phyloP scores from a whole-genome alignment of 2,888 invertebrate species.

The Ochropleura plecta region DNA sequence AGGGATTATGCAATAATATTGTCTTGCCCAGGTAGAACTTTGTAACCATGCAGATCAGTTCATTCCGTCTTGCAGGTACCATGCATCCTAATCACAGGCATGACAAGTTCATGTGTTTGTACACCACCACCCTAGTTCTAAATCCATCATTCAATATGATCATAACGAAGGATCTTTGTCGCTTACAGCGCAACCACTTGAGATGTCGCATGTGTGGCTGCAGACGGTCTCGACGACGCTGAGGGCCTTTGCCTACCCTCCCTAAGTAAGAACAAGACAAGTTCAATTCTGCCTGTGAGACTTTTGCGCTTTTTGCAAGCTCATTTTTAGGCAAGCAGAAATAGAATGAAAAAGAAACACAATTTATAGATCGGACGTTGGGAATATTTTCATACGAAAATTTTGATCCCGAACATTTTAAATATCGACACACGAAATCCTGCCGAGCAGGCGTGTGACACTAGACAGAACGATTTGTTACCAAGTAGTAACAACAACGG shows the following conservation, averaged over 20 bases:
- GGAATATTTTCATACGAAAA: too few species aligned
- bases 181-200: constrained; percentile 60
- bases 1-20: background rate
- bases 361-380: too few species aligned
- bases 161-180: constrained; percentile 25
- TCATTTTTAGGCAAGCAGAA: background rate
- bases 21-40: constrained; percentile 14
- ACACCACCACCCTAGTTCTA: constrained; percentile 47
- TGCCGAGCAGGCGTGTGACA: too few species aligned
- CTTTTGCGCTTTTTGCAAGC: background rate
- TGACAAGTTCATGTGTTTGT: background rate
- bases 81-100: constrained; percentile 47
- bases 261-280: constrained; percentile 52
- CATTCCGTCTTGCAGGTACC: constrained; percentile 22
- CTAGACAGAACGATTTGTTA: too few species aligned
- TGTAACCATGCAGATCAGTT: constrained; percentile 39
- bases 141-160: constrained; percentile 31
- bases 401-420: too few species aligned
- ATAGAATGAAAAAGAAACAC: too few species aligned
- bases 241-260: constrained; percentile 56
- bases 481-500: too few species aligned
- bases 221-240: constrained; percentile 58
- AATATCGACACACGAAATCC: too few species aligned
- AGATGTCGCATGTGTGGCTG: constrained; percentile 45
- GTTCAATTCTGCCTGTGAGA: constrained; percentile 2